Evolutionary conservation across 2,113 vertebrate genomes (phyloP), one percentile per base, ranked within the genome.

Genomic region (Mormyrus lacerda): DNA sequence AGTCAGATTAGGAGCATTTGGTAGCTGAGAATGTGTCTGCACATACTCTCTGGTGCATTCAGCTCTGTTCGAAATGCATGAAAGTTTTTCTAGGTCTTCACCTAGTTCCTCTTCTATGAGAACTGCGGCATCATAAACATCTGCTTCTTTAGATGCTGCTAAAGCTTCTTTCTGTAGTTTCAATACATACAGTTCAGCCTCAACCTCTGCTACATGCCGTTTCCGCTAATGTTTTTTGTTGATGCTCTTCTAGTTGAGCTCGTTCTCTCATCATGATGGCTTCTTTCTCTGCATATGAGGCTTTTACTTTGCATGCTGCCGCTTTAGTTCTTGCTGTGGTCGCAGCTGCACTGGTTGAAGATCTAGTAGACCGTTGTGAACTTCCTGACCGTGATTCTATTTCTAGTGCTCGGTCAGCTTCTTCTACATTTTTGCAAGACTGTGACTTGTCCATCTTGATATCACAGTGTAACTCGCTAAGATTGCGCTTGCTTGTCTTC

Each of bases 381-480:
- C 47, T 48, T 48, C 47, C 47, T 48, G 47, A 48, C 47, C 47
- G 84, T 47, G 4, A 90, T 50, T 5, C 44, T 21, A 39, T 89
- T 87, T 61, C 65, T 55, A 89, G 85, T 27, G 88, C 21, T 2
- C 79, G 42, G 7, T 24, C 42, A 10, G 48, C 19, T 21, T 87
- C 47, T 48, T 48, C 47, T 90, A 86, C 4, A 90, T 24, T 27
- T 85, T 89, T 19, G 15, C 31, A 0, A 90, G 76, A 47, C 53
- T 48, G 47, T 48, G 47, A 48, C 47, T 48, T 48, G 47, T 48
- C 47, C 47, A 48, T 48, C 47, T 48, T 48, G 47, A 48, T 48
- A 48, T 48, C 47, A 48, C 47, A 48, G 8, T 48, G 47, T 10
- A 48, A 48, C 47, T 48, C 47, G 47, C 47, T 11, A 48, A 48